A percentile compares a stretch with the other conserved stretches of the same genome.
phyloP scores from a whole-genome alignment of 1,140 invertebrate species.

The Agrypnia vestita region DNA sequence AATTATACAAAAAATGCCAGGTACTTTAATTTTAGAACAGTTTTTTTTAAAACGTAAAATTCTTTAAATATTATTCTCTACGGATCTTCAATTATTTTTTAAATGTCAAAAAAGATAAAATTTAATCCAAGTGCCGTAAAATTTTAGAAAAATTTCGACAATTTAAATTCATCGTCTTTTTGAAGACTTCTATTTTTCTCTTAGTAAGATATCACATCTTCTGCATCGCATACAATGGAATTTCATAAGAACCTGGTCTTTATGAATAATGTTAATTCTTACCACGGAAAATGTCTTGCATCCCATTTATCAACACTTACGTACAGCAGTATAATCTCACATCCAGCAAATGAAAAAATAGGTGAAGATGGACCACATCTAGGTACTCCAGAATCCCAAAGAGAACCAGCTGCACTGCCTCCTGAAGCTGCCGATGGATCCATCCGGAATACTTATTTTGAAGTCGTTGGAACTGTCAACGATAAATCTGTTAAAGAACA shows the following conservation, averaged over 20 bases:
- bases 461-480: slow-evolving; percentile 11
- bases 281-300: slow-evolving; percentile 13
- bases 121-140: no score
- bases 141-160: no score
- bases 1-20: no score
- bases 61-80: no score
- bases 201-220: no score
- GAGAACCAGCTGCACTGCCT: background rate
- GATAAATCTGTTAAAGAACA: background rate
- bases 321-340: background rate
- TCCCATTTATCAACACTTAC: background rate
- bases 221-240: background rate
- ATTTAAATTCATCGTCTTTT: no score
- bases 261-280: slow-evolving; percentile 34
- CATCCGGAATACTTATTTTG: background rate
- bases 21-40: no score
- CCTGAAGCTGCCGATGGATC: background rate
- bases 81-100: no score
- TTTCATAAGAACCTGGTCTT: slow-evolving; percentile 12
- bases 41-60: no score
- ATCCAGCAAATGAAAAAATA: background rate
- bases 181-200: no score
- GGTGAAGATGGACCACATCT: slow-evolving; percentile 33
- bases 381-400: background rate
- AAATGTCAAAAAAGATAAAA: no score